phyloP scores from a whole-genome alignment of 2,888 invertebrate genomes.

The Platycheirus albimanus region DNA sequence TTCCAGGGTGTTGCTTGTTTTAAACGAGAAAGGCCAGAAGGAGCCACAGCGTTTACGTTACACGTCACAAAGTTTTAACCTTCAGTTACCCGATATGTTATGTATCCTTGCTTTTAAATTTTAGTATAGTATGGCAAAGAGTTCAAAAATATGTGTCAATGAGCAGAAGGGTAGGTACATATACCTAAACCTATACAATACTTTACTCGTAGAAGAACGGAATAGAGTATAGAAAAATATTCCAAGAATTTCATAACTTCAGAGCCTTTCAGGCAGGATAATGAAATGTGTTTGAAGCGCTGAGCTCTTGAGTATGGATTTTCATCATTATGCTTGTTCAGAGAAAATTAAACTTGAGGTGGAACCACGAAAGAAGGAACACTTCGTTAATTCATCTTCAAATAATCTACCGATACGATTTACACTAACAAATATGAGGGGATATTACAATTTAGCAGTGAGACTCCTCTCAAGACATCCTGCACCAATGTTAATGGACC shows the following conservation, averaged over 20 bases:
- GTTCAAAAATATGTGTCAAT: slow-evolving; percentile 51
- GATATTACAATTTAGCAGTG: too few species aligned
- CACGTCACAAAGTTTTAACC: slow-evolving; percentile 66
- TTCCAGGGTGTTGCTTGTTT: slow-evolving; percentile 61
- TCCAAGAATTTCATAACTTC: slow-evolving; percentile 16
- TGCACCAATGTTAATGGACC: too few species aligned
- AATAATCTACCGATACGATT: too few species aligned
- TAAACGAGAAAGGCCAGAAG: slow-evolving; percentile 63
- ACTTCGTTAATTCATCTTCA: not conserved
- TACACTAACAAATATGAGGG: too few species aligned
- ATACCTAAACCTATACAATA: too few species aligned
- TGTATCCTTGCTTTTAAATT: slow-evolving; percentile 28
- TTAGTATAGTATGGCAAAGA: not conserved
- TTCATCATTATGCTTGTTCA: not conserved
- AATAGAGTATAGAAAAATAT: slow-evolving; percentile 7
- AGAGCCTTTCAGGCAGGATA: not conserved
- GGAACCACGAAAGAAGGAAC: not conserved
- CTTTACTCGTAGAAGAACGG: not conserved
- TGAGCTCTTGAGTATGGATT: slow-evolving; percentile 7
- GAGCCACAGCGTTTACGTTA: slow-evolving; percentile 59
- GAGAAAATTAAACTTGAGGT: not conserved
- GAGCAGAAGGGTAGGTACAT: too few species aligned
- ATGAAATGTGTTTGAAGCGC: slow-evolving; percentile 8
- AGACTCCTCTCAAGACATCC: too few species aligned
- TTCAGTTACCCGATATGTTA: slow-evolving; percentile 58